Percentiles rank a stretch among this genome's conserved stretches.
These are phyloP conservation scores for Trogon surrucura DNA, from an alignment of 2,113 vertebrate species.

Conservation along the genomic window DNA sequence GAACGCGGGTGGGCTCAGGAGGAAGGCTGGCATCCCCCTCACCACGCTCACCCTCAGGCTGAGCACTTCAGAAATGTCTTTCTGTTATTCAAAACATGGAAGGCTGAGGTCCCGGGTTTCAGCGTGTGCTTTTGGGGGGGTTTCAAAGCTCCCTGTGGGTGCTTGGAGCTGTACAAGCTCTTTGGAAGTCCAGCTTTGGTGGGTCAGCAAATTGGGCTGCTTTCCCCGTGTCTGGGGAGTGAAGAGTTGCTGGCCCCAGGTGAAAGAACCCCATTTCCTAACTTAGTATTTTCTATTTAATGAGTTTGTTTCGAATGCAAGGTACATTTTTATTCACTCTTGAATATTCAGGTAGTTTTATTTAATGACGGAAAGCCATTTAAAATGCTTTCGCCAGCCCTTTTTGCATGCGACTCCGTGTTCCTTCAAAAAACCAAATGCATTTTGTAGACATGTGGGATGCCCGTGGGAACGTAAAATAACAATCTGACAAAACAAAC, in stretches of 20 bases:
- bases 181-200: neutral
- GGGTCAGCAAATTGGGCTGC: neutral
- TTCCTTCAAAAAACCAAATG: neutral
- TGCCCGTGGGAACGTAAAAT: neutral
- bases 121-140: neutral
- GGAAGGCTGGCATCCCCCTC: no score
- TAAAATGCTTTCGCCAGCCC: neutral
- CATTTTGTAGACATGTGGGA: constrained; percentile 12
- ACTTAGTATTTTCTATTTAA: neutral
- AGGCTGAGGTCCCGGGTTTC: neutral
- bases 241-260: neutral
- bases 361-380: neutral
- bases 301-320: neutral
- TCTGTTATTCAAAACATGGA: neutral
- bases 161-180: neutral
- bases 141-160: neutral
- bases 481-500: constrained; percentile 28
- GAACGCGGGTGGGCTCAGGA: fast-evolving
- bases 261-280: neutral
- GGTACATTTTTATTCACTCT: neutral
- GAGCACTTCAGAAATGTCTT: neutral
- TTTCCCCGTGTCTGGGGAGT: neutral
- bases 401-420: neutral
- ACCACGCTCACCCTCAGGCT: no score
- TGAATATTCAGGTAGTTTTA: neutral